Evolutionary conservation across 2,797 vertebrate species (phyloP), one percentile per base, ranked within the genome.

Genomic region (Gypaetus barbatus): DNA sequence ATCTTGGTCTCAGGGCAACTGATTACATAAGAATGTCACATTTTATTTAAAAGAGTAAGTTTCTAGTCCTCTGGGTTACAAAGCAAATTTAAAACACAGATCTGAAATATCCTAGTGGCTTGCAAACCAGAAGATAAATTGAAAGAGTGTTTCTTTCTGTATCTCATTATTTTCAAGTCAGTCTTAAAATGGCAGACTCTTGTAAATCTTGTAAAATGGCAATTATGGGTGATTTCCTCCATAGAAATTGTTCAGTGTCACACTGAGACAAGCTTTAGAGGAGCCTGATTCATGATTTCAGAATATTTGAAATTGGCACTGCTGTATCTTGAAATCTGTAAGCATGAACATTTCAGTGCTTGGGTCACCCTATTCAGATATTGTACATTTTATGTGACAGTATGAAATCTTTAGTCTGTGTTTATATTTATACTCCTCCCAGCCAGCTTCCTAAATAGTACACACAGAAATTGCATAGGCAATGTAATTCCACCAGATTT

Each of bases 11-110:
- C 64, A 65, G 71, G 61, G 84, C 44, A 92, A 84, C 43, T 84
- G 73, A 89, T 95, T 94, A 84, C 89, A 86, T 80, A 80, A 95
- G 76, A 94, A 94, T 61, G n/a, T 75, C 41, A 69, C 54, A 66
- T 93, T 95, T 95, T 65, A 87, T 75, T 87, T 89, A 58, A 94
- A 93, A 90, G 60, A 93, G 39, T 80, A 92, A 83, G 49, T 88
- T 90, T 92, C 60, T 79, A 70, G 69, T 76, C 76, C 79, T 94
- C 65, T 1, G 18, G 37, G 21, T 78, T 95, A 84, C 46, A 75
- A 74, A 80, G 18, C 11, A 89, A 78, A 91, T 92, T 89, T 91
- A 75, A 96, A 95, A 87, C 61, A 73, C 30, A 74, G 28, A 84
- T 58, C 68, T 87, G 58, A 83, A 83, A 65, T 70, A 93, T 65